Evolutionary conservation across 2,888 invertebrate species (phyloP).

Genomic region (Dynastes grantii): DNA sequence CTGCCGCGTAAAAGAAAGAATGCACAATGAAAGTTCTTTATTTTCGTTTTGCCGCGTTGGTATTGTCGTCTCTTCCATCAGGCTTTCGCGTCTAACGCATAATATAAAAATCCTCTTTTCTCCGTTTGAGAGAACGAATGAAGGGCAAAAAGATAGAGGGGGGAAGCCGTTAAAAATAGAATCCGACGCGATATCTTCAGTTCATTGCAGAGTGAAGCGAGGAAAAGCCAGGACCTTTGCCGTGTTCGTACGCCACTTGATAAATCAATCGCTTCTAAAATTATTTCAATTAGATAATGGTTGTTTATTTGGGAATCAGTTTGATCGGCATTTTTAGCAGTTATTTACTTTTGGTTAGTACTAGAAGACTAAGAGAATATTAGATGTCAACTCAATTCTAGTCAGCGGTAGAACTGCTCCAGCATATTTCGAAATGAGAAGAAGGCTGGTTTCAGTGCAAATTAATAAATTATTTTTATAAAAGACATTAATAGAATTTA

Average conservation of each 20-base stretch:
- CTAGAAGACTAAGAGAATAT: no score
- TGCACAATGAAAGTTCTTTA: constrained; percentile 7
- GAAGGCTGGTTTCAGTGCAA: no score
- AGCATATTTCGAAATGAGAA: no score
- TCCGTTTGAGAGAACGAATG: background rate
- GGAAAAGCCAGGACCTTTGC: background rate
- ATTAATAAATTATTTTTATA: no score
- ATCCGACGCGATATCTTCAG: background rate
- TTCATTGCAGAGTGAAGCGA: background rate
- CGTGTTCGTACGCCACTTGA: background rate
- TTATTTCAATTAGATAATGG: background rate
- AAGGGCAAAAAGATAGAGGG: background rate
- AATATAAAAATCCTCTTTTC: constrained; percentile 9
- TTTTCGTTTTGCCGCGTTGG: background rate
- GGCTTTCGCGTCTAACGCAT: background rate
- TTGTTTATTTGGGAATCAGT: no score
- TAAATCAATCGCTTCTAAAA: background rate
- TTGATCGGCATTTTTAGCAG: no score
- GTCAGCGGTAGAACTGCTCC: no score
- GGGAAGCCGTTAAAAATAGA: background rate
- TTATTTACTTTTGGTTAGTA: no score
- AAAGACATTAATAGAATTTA: no score
- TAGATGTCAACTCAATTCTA: no score
- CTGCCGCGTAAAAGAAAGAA: background rate
- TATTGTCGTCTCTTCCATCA: no score